These are phyloP conservation scores for Tor tambroides DNA, from an alignment of 2,113 vertebrate species.

Conservation along the genomic window DNA sequence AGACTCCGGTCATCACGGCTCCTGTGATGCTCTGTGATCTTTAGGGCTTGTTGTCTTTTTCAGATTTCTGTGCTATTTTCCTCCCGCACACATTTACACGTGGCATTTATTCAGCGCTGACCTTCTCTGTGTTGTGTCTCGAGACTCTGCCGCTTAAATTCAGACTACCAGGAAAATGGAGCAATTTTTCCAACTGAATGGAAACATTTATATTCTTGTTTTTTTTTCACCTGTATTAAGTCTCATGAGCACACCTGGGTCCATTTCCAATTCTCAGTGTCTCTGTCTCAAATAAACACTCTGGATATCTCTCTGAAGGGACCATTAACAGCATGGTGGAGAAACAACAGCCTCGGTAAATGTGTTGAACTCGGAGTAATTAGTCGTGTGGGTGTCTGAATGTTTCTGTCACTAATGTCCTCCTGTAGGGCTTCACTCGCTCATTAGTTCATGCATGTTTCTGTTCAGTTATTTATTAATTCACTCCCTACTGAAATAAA, in stretches of 20 bases:
- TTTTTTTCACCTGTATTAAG: not conserved
- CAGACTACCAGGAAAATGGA: slow-evolving; percentile 60
- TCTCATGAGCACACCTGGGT: not conserved
- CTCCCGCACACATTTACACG: slow-evolving; percentile 68
- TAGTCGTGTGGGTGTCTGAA: not conserved
- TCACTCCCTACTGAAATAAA: not conserved
- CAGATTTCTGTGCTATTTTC: slow-evolving; percentile 46
- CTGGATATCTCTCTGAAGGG: not conserved
- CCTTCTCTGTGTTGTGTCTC: slow-evolving; percentile 71
- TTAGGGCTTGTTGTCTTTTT: slow-evolving; percentile 62
- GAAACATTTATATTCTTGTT: slow-evolving; percentile 58
- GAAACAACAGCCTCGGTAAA: not conserved
- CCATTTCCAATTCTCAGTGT: not conserved
- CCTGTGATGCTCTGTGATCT: not conserved
- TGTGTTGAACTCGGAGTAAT: not conserved
- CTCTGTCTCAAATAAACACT: not conserved
- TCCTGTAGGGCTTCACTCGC: not conserved
- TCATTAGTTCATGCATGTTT: slow-evolving; percentile 4
- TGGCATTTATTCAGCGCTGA: slow-evolving; percentile 75
- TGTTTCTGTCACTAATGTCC: not conserved
- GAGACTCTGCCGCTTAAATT: slow-evolving; percentile 62
- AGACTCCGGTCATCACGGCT: not conserved
- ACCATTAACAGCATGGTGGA: not conserved
- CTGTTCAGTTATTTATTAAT: not conserved
- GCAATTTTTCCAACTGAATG: slow-evolving; percentile 65